A percentile compares a stretch with the other conserved stretches of the same genome.
These are phyloP conservation scores for Chymomyza amoena DNA, from an alignment of 2,888 invertebrate species.

Conservation along the genomic window DNA sequence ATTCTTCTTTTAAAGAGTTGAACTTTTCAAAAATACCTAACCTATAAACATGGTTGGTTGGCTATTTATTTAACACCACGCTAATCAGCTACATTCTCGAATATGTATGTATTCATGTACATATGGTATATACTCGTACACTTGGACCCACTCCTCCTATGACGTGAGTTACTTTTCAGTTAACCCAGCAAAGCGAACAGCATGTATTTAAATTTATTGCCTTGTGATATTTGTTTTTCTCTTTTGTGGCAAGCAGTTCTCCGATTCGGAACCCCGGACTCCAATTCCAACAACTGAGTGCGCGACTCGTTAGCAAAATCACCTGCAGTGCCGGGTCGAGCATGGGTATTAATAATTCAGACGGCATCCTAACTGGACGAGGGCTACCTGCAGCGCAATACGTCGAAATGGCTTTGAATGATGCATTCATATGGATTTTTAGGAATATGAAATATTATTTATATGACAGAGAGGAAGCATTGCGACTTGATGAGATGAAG, in stretches of 20 bases:
- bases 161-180: neutral
- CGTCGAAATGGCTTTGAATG: conserved; percentile 58
- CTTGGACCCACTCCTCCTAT: neutral
- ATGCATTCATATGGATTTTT: conserved; percentile 54
- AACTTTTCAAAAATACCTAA: neutral
- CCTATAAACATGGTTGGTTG: neutral
- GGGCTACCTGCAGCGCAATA: conserved; percentile 60
- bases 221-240: conserved; percentile 41
- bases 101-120: neutral
- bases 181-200: neutral
- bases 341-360: conserved; percentile 57
- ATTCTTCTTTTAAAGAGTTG: neutral
- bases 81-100: neutral
- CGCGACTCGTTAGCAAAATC: conserved; percentile 62
- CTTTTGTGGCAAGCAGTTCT: conserved; percentile 5
- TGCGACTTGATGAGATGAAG: neutral
- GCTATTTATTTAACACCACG: neutral
- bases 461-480: neutral
- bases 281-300: neutral
- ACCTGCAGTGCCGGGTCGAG: conserved; percentile 56
- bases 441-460: neutral
- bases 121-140: neutral
- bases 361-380: conserved; percentile 13
- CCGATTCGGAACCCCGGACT: neutral
- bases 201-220: conserved; percentile 52